Evolutionary conservation across 2,113 vertebrate species (phyloP), one percentile per base, ranked within the genome.

Genomic region (Balaeniceps rex): DNA sequence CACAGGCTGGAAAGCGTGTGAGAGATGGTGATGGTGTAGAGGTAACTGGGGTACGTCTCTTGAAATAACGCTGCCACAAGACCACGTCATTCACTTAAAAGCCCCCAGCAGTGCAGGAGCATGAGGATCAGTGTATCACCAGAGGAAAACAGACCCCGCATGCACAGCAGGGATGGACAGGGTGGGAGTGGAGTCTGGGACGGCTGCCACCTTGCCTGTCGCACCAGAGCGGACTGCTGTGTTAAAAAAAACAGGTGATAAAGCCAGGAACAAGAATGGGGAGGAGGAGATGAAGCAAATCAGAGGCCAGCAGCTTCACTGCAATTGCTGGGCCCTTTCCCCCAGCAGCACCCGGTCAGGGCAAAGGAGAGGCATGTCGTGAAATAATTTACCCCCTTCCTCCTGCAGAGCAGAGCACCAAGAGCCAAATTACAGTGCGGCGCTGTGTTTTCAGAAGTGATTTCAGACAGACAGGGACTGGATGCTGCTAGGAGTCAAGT

Each of bases 401-500:
- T 19, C 22, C 22, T 11, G 84, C 65, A 34, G 28, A 70, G 72
- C 49, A 12, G 4, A 55, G 79, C 44, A 21, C 24, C 42, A 14
- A n/a, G 40, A 55, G 25, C 28, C 1, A 0, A 25, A 31, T 7
- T 3, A 14, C 1, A 3, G 78, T 3, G 0, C 44, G 3, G 78
- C 3, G 0, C 44, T 34, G 34, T 4, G 2, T 33, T 17, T 82
- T 55, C 52, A 42, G 28, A 26, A 40, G 8, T 9, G 24, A 25
- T 15, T 49, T 63, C 70, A 34, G 72, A 11, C 23, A 49, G 47
- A 25, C 22, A 72, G 19, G 26, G 36, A 8, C 46, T 19, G 47
- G 26, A 4, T 28, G 63, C 36, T 71, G 78, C 71, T 31, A 19
- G 28, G 44, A 87, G 82, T 4, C 22, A 46, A 60, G 58, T 2